Evolutionary conservation across 2,888 invertebrate genomes (phyloP).

Genomic region (Yponomeuta malinellus): DNA sequence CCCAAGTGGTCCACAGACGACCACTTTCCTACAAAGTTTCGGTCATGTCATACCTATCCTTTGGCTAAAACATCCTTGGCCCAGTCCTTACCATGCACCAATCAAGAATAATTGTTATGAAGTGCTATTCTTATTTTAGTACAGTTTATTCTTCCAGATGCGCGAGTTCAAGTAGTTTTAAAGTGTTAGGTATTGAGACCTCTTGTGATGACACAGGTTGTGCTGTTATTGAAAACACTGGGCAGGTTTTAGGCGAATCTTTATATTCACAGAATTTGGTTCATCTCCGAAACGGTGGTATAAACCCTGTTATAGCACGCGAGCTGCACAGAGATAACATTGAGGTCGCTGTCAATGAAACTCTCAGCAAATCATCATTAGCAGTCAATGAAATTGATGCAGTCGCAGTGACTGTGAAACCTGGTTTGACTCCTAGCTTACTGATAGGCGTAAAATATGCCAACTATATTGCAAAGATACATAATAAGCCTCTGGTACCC

Average conservation of each 20-base stretch:
- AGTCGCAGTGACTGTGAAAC: slow-evolving; percentile 93
- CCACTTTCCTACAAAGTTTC: too few relatives aligned
- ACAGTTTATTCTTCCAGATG: neutral
- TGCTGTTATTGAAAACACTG: slow-evolving; percentile 85
- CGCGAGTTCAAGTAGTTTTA: neutral
- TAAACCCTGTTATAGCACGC: slow-evolving; percentile 90
- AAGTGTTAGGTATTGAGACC: slow-evolving; percentile 88
- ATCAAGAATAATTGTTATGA: neutral
- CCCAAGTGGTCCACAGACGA: too few relatives aligned
- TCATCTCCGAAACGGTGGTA: slow-evolving; percentile 87
- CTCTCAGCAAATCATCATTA: slow-evolving; percentile 78
- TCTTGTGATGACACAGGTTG: slow-evolving; percentile 98
- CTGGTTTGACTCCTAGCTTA: slow-evolving; percentile 88
- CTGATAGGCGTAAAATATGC: slow-evolving; percentile 89
- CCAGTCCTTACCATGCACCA: neutral
- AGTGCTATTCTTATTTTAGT: neutral
- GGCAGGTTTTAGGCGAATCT: slow-evolving; percentile 86
- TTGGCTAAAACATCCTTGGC: too few relatives aligned
- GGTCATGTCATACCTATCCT: too few relatives aligned
- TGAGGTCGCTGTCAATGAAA: slow-evolving; percentile 80
- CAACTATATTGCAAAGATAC: slow-evolving; percentile 80
- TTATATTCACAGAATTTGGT: slow-evolving; percentile 86
- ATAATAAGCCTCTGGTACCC: slow-evolving; percentile 90
- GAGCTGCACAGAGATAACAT: slow-evolving; percentile 89
- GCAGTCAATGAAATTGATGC: slow-evolving; percentile 83